Conservation (phyloP, 1,140 invertebrate species). For the Hylaeus volcanicus region DNA sequence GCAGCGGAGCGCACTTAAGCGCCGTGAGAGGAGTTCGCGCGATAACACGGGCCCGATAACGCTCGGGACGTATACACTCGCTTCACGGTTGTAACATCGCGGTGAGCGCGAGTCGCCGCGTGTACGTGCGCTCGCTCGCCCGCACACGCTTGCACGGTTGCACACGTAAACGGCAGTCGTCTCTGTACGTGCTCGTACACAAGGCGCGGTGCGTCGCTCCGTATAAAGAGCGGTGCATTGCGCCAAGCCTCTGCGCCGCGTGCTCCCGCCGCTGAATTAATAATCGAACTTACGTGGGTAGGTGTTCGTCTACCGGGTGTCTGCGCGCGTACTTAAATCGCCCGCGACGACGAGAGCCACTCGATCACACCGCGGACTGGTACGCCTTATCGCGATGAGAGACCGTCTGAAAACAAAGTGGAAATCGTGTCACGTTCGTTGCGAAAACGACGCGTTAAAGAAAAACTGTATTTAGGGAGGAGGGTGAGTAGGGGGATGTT, state of each 20-base stretch:
- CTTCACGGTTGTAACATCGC: conserved; percentile 38
- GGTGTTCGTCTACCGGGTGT: conserved; percentile 45
- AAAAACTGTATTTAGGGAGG: too few species aligned
- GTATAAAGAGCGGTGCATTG: conserved; percentile 48
- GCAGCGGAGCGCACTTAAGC: conserved; percentile 40
- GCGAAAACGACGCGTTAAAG: too few species aligned
- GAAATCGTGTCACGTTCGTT: not conserved
- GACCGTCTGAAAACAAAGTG: conserved; percentile 10
- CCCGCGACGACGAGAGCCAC: not conserved
- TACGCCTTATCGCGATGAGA: not conserved
- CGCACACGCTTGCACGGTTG: not conserved
- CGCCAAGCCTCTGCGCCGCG: conserved; percentile 32
- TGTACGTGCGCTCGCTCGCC: conserved; percentile 23
- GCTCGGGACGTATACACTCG: conserved; percentile 63
- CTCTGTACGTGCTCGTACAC: not conserved
- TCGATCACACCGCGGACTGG: not conserved
- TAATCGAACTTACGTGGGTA: conserved; percentile 53
- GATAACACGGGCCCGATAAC: conserved; percentile 73
- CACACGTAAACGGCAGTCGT: not conserved
- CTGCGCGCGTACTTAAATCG: not conserved
- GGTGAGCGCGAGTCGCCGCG: conserved; percentile 26
- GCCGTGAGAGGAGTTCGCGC: conserved; percentile 64
- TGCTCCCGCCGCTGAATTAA: conserved; percentile 42
- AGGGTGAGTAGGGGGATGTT: too few species aligned
- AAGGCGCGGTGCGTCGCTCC: conserved; percentile 18